Conservation (phyloP, 2,797 vertebrate species). For the Cirrhinus molitorella region DNA sequence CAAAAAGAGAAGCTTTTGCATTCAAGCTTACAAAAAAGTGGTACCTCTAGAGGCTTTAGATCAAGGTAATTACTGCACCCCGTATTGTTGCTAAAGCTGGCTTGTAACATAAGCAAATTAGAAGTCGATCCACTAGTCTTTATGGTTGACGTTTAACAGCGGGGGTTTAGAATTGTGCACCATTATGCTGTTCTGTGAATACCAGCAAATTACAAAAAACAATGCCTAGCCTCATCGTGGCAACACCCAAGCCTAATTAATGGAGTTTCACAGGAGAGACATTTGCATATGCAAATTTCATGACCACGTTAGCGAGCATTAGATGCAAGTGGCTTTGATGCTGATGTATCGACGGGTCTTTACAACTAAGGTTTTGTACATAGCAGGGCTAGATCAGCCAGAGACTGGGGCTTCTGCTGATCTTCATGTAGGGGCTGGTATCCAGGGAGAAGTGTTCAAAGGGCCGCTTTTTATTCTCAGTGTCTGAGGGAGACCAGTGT, state of each 20-base stretch:
- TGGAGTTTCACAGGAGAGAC: conserved; percentile 26
- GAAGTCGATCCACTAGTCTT: conserved; percentile 47
- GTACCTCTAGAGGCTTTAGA: conserved; percentile 35
- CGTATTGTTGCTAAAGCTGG: conserved; percentile 25
- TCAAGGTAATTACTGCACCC: conserved; percentile 43
- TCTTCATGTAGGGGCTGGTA: conserved; percentile 35
- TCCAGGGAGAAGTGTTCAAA: conserved; percentile 41
- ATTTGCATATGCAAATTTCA: conserved; percentile 64
- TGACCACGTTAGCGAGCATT: conserved; percentile 10
- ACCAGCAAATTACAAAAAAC: conserved; percentile 63
- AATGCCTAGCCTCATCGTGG: conserved; percentile 46
- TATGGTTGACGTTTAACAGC: conserved; percentile 46
- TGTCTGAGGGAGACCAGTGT: conserved; percentile 45
- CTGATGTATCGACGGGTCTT: conserved; percentile 3
- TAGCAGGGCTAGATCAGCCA: conserved; percentile 1
- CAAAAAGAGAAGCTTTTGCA: conserved; percentile 7
- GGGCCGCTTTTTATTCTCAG: conserved; percentile 45
- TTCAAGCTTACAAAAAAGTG: conserved; percentile 17
- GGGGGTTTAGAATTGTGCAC: conserved; percentile 37
- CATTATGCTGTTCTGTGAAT: conserved; percentile 53
- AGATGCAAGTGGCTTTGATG: conserved; percentile 11
- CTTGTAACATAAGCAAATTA: conserved; percentile 56
- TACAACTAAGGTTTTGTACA: conserved; percentile 23
- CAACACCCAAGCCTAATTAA: conserved; percentile 58
- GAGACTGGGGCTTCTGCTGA: background rate